Conservation (phyloP, 1,140 invertebrate genomes). For the Psix sp. region DNA sequence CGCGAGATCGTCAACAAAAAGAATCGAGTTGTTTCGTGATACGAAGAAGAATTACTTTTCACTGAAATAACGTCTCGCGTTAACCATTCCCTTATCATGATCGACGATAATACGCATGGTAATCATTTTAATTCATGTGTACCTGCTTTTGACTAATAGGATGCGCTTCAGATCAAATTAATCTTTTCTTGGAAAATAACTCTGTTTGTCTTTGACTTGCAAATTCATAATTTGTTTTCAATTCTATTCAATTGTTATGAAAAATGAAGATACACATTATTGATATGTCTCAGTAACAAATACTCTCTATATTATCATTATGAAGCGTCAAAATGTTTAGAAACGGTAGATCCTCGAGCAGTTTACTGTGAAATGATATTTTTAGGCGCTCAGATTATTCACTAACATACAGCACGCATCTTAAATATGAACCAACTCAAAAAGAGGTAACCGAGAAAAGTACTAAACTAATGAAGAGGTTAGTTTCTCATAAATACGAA, state of each 20-base stretch:
- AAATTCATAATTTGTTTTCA: too few species aligned
- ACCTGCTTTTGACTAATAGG: slow-evolving; percentile 33
- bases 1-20: slow-evolving; percentile 53
- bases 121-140: slow-evolving; percentile 39
- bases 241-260: too few species aligned
- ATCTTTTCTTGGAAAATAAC: too few species aligned
- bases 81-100: slow-evolving; percentile 47
- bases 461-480: slow-evolving; percentile 55
- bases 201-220: too few species aligned
- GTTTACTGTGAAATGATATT: too few species aligned
- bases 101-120: slow-evolving; percentile 16
- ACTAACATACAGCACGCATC: slow-evolving; percentile 4
- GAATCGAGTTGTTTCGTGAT: slow-evolving; percentile 59
- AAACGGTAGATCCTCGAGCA: too few species aligned
- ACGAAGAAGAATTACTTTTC: slow-evolving; percentile 56
- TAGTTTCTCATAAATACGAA: slow-evolving; percentile 49
- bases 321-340: too few species aligned
- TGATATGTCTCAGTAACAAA: slow-evolving; percentile 42
- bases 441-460: slow-evolving; percentile 34
- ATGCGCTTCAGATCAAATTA: slow-evolving; percentile 16
- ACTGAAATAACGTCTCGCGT: slow-evolving; percentile 35
- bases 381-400: too few species aligned
- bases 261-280: slow-evolving; percentile 24
- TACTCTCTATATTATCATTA: slow-evolving; percentile 34
- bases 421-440: slow-evolving; percentile 44